These are phyloP conservation scores for Leptopilina syphax DNA, from an alignment of 2,888 invertebrate genomes.

Conservation along the genomic window DNA sequence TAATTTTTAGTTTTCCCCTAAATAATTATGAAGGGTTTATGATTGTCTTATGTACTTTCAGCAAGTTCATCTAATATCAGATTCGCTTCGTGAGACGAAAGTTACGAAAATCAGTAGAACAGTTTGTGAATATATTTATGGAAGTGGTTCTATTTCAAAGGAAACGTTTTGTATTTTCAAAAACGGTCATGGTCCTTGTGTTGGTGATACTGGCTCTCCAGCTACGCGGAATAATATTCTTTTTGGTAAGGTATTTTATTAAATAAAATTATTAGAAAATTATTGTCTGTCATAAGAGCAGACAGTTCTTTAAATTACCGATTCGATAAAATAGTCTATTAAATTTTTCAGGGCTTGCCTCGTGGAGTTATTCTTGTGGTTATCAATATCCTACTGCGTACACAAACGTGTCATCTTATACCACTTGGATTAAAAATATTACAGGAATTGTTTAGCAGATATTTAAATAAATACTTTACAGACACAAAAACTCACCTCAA, in stretches of 20 bases:
- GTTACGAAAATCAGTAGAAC: constrained; percentile 58
- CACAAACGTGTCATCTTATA: constrained; percentile 58
- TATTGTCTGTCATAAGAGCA: too few relatives aligned
- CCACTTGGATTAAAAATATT: constrained; percentile 62
- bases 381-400: constrained; percentile 63
- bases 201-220: constrained; percentile 67
- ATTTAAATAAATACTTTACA: too few relatives aligned
- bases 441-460: constrained; percentile 42
- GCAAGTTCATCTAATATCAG: constrained; percentile 60
- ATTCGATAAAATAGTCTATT: too few relatives aligned
- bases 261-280: too few relatives aligned
- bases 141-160: constrained; percentile 53
- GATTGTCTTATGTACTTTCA: constrained; percentile 43
- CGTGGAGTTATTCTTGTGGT: constrained; percentile 64
- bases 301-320: too few relatives aligned
- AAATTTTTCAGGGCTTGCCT: constrained; percentile 60
- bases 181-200: constrained; percentile 58
- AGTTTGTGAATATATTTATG: constrained; percentile 55
- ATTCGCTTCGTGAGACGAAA: constrained; percentile 51
- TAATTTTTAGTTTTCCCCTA: too few relatives aligned
- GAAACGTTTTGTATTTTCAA: constrained; percentile 63
- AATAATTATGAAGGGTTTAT: background rate
- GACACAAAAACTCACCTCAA: too few relatives aligned
- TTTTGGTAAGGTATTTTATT: constrained; percentile 60
- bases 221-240: constrained; percentile 56